Conservation (phyloP, 2,113 vertebrate species). For the Sinosuthora webbiana region DNA sequence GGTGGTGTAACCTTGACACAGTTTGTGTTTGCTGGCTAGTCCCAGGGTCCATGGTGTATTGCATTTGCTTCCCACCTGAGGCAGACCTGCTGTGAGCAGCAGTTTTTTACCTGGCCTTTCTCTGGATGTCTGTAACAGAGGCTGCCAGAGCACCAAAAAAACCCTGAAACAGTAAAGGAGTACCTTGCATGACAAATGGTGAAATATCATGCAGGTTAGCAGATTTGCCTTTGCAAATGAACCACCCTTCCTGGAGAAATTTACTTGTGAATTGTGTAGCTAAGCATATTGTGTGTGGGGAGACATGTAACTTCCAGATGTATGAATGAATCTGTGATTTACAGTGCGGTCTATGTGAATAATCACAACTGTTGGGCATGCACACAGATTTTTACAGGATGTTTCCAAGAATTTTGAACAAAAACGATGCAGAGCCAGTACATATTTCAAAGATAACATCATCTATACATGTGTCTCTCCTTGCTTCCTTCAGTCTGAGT, state of each 20-base stretch:
- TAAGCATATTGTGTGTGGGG: neutral
- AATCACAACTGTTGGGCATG: neutral
- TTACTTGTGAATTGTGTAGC: neutral
- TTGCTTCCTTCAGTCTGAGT: neutral
- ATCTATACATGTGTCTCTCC: neutral
- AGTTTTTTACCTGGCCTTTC: neutral
- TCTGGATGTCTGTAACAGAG: neutral
- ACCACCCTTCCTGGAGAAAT: neutral
- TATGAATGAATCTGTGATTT: neutral
- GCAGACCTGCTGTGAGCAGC: neutral
- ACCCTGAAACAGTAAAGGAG: neutral
- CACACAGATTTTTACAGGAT: conserved; percentile 1
- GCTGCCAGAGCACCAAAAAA: neutral
- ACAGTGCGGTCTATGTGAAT: neutral
- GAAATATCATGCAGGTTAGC: neutral
- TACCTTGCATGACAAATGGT: neutral
- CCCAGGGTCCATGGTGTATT: neutral
- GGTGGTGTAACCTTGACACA: neutral
- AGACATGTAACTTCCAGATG: neutral
- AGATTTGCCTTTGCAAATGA: neutral
- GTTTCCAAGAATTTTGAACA: conserved; percentile 26
- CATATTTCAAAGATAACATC: conserved; percentile 18
- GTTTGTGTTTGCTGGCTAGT: neutral
- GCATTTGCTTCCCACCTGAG: neutral
- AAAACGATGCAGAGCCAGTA: neutral